Percentiles rank a stretch among this genome's conserved stretches.
These are phyloP conservation scores for Sebastes reedi DNA, from an alignment of 2,797 vertebrate species.

Conservation along the genomic window DNA sequence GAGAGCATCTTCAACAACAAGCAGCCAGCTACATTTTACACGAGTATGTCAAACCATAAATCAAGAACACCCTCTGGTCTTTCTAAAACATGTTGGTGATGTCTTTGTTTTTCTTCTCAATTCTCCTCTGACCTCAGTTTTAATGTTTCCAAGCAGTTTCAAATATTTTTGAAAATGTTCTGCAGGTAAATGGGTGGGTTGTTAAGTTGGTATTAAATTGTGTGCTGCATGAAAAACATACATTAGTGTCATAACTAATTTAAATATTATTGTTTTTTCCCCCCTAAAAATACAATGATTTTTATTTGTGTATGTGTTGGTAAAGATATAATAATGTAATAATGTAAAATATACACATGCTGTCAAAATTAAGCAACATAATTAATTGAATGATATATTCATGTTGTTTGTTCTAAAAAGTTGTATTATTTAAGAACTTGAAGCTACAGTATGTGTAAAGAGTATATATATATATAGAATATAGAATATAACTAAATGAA, in stretches of 20 bases:
- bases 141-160: too few relatives aligned
- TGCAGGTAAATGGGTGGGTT: not conserved
- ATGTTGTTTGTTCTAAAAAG: not conserved
- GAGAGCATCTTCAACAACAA: not conserved
- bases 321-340: not conserved
- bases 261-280: not conserved
- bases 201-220: not conserved
- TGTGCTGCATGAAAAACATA: not conserved
- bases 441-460: not conserved
- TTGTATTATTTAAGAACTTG: not conserved
- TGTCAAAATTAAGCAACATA: not conserved
- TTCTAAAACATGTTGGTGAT: fast-evolving
- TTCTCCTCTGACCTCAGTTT: not conserved
- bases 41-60: not conserved
- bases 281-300: not conserved
- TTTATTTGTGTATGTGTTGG: not conserved
- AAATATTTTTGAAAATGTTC: not conserved
- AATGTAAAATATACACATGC: not conserved
- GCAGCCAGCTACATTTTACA: not conserved
- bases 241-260: not conserved
- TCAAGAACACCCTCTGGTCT: not conserved
- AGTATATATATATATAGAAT: not conserved
- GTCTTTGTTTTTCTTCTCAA: not conserved
- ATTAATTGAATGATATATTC: not conserved
- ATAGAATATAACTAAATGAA: too few relatives aligned